These are phyloP conservation scores for Rafetus swinhoei DNA, from an alignment of 2,113 vertebrate species.

Conservation along the genomic window DNA sequence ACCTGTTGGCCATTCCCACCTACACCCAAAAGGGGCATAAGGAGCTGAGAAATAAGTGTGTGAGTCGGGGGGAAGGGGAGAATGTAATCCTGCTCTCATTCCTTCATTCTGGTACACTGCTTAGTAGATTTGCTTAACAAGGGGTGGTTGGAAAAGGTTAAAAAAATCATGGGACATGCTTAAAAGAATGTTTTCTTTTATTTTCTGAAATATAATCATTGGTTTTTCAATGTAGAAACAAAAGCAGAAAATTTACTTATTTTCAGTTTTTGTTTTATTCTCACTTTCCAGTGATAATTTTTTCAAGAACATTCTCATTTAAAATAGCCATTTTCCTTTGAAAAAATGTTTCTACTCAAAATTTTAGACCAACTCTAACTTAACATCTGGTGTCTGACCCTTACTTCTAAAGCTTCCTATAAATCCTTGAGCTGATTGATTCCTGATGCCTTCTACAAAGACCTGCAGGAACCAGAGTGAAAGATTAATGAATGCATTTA, in stretches of 20 bases:
- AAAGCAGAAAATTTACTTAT: not conserved
- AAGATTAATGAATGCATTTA: not conserved
- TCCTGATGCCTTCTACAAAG: not conserved
- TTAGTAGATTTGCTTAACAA: not conserved
- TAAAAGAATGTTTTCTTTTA: not conserved
- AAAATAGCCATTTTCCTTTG: not conserved
- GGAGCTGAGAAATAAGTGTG: not conserved
- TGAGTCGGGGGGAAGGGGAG: not conserved
- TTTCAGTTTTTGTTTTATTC: not conserved
- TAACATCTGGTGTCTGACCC: not conserved
- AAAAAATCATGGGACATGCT: not conserved
- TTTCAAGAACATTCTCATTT: not conserved
- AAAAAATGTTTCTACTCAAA: not conserved
- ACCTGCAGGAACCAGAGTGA: not conserved
- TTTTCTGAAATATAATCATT: not conserved
- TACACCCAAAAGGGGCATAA: not conserved
- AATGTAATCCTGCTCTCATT: not conserved
- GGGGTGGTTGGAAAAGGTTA: not conserved
- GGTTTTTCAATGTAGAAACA: not conserved
- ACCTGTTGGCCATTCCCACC: accelerated
- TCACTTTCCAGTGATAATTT: not conserved
- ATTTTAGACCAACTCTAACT: not conserved
- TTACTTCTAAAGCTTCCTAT: not conserved
- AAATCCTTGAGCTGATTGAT: not conserved
- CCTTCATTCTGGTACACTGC: not conserved